A percentile compares a stretch with the other conserved stretches of the same genome.
These are phyloP conservation scores for Muntiacus muntjak DNA, from an alignment of 2,113 vertebrate species.

Conservation along the genomic window DNA sequence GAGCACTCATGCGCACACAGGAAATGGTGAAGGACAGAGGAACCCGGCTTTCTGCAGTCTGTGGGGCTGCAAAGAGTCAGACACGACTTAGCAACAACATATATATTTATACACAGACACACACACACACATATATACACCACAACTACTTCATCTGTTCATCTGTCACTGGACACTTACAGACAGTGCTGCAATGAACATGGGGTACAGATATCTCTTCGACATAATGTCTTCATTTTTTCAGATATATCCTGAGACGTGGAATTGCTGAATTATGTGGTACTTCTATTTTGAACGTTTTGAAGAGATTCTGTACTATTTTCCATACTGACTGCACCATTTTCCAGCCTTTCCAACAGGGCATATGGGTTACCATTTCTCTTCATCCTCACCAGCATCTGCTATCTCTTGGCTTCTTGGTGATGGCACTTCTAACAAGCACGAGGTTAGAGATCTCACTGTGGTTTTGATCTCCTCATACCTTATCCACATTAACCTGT, in stretches of 20 bases:
- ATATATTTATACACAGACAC: neutral
- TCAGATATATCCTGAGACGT: neutral
- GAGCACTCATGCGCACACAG: neutral
- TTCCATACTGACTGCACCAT: neutral
- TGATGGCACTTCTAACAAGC: neutral
- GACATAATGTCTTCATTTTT: neutral
- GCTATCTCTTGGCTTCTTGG: neutral
- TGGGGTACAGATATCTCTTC: neutral
- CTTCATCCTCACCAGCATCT: fast-evolving
- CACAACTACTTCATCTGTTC: neutral
- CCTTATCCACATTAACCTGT: neutral
- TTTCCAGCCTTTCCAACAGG: no score
- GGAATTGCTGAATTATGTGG: neutral
- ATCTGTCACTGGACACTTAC: neutral
- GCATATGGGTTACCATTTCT: neutral
- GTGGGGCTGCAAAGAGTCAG: no score
- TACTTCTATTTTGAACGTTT: neutral
- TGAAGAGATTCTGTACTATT: neutral
- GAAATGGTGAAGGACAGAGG: neutral
- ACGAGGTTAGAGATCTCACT: neutral
- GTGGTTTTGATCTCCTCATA: neutral
- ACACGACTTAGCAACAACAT: neutral
- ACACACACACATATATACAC: neutral
- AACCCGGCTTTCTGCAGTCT: neutral
- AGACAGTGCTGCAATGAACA: neutral